phyloP scores from a whole-genome alignment of 2,113 vertebrate genomes.

The Macaca fascicularis region DNA sequence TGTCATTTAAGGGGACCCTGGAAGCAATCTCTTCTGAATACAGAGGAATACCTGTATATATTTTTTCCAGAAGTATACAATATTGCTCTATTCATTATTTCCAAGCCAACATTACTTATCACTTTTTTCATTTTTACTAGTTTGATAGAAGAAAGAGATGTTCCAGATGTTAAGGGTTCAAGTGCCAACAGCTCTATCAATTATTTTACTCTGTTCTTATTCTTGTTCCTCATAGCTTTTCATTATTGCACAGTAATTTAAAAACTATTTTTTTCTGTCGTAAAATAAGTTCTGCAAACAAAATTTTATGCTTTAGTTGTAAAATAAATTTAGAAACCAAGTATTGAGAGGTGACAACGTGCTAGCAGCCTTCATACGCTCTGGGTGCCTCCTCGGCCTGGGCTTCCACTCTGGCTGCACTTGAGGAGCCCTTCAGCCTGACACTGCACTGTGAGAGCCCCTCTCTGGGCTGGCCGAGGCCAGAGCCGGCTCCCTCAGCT shows the following conservation, averaged over 20 bases:
- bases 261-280: not conserved
- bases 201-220: not conserved
- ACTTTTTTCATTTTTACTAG: not conserved
- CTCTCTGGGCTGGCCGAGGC: no score
- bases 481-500: no score
- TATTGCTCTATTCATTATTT: not conserved
- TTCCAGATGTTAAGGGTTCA: not conserved
- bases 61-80: not conserved
- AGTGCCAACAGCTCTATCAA: fast-evolving
- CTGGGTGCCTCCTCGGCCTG: no score
- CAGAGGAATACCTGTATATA: not conserved
- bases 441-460: no score
- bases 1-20: not conserved
- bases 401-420: no score
- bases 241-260: not conserved
- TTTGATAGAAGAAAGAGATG: not conserved
- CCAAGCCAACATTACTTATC: not conserved
- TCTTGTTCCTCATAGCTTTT: not conserved
- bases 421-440: no score
- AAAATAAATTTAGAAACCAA: not conserved
- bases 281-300: not conserved
- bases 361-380: no score
- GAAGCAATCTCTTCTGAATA: not conserved
- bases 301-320: not conserved
- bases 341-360: no score